These are phyloP conservation scores for Pseudopipra pipra DNA, from an alignment of 2,113 vertebrate species.

Conservation along the genomic window DNA sequence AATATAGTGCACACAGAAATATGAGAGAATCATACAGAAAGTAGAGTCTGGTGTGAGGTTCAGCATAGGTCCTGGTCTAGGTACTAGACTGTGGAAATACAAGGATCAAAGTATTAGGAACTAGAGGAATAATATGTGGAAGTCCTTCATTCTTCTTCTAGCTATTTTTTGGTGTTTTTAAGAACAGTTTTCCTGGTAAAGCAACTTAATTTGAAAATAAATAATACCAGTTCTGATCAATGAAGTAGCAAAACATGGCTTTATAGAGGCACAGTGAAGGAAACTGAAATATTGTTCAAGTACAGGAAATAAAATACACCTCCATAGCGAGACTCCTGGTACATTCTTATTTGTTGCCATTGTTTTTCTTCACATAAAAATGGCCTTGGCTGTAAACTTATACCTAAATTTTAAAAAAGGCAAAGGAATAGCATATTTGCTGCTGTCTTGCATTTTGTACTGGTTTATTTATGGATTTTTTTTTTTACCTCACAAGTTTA, in stretches of 20 bases:
- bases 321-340: not conserved
- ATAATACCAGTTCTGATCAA: not conserved
- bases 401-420: constrained; percentile 8
- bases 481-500: constrained; percentile 61
- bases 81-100: not conserved
- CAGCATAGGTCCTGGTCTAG: not conserved
- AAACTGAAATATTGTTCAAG: not conserved
- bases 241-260: not conserved
- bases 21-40: not conserved
- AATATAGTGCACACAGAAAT: not conserved
- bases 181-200: not conserved
- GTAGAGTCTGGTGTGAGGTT: not conserved
- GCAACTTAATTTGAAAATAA: not conserved
- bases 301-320: not conserved
- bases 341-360: not conserved
- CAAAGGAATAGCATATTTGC: constrained; percentile 52
- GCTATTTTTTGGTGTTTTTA: not conserved
- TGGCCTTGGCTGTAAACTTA: constrained; percentile 14
- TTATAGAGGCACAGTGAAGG: not conserved
- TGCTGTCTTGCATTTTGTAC: not conserved
- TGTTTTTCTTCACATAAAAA: constrained; percentile 37
- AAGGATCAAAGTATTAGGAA: not conserved
- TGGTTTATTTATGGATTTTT: constrained; percentile 62
- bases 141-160: not conserved
- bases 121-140: not conserved